Conservation (phyloP, 1,140 invertebrate species). For the Pachypsylla venusta region DNA sequence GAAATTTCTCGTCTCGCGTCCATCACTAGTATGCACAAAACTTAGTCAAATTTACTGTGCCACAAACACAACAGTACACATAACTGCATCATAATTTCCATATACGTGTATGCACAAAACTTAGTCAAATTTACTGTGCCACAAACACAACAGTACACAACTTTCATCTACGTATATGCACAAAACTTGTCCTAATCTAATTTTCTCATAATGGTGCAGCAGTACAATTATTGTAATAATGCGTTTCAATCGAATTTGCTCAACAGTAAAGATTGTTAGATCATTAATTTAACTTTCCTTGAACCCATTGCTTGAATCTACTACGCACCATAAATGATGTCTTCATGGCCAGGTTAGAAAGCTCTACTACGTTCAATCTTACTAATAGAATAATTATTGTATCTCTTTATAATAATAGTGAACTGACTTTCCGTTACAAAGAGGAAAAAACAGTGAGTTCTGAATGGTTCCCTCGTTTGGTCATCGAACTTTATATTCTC, state of each 20-base stretch:
- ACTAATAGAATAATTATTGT: slow-evolving; percentile 2
- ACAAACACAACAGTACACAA: no score
- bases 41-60: no score
- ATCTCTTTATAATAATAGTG: background rate
- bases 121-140: no score
- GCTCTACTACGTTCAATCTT: background rate
- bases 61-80: no score
- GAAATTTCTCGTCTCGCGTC: no score
- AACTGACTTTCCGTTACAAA: slow-evolving; percentile 5
- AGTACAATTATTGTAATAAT: background rate
- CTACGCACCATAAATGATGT: slow-evolving; percentile 8
- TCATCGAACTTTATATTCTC: no score
- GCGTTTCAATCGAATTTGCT: background rate
- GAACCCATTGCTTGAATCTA: slow-evolving; percentile 2
- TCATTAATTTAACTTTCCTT: slow-evolving; percentile 3
- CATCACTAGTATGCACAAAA: no score
- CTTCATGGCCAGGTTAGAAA: slow-evolving; percentile 7
- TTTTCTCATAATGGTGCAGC: no score
- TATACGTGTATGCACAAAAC: no score
- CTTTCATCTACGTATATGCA: no score
- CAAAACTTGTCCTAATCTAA: no score
- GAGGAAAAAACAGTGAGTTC: background rate
- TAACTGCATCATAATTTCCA: no score
- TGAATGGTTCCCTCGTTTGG: background rate
- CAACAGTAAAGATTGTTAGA: slow-evolving; percentile 1